Conservation (phyloP, 2,113 vertebrate genomes). For the Chlorodrepanis virens region DNA sequence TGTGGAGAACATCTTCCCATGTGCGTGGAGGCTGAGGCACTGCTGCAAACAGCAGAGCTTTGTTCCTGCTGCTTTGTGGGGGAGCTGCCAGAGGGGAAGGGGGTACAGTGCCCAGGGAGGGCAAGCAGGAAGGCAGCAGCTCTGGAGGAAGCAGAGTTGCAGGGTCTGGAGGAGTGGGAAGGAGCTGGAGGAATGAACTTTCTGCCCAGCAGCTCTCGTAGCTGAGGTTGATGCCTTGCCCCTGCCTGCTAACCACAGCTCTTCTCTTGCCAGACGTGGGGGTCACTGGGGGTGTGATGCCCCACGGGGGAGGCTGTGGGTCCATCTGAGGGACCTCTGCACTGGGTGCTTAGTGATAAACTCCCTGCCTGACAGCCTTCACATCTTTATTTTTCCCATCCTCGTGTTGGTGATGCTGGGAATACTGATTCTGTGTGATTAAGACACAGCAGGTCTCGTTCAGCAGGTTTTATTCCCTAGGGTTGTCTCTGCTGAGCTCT, state of each 20-base stretch:
- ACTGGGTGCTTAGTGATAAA: not conserved
- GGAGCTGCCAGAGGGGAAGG: not conserved
- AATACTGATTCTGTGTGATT: not conserved
- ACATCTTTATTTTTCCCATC: not conserved
- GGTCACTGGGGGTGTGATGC: not conserved
- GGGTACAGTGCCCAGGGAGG: fast-evolving
- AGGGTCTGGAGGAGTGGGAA: not conserved
- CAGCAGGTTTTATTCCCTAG: not conserved
- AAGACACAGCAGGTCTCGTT: fast-evolving
- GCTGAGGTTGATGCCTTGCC: not conserved
- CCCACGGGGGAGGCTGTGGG: not conserved
- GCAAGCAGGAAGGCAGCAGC: not conserved
- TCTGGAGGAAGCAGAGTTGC: not conserved
- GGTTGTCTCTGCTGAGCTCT: not conserved
- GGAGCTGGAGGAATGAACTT: not conserved
- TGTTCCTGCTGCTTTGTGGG: not conserved
- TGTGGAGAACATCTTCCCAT: not conserved
- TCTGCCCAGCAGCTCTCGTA: not conserved
- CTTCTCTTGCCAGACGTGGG: not conserved
- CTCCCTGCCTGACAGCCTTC: not conserved
- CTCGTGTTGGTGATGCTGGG: fast-evolving
- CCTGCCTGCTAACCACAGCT: not conserved
- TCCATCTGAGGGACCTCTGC: not conserved
- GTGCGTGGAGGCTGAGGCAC: not conserved
- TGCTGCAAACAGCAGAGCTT: not conserved